Percentiles rank a stretch among this genome's conserved stretches.
Conservation (phyloP, 2,113 vertebrate species). For the Chloroceryle aenea region DNA sequence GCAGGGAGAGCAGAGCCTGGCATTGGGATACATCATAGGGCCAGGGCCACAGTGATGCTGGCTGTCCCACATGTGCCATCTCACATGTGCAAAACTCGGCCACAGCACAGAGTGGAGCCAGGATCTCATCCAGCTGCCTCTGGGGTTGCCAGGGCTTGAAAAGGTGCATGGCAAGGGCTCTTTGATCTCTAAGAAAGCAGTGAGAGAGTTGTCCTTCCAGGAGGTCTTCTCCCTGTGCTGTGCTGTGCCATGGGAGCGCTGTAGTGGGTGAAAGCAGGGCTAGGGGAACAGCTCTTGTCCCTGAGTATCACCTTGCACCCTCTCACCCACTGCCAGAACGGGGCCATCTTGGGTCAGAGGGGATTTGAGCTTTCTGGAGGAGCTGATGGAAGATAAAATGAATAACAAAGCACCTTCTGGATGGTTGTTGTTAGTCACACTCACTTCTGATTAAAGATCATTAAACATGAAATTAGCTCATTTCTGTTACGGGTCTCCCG, state of each 20-base stretch:
- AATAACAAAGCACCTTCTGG: conserved; percentile 74
- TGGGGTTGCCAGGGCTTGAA: not conserved
- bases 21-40: not conserved
- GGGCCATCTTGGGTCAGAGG: not conserved
- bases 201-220: not conserved
- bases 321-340: not conserved
- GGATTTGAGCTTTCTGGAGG: not conserved
- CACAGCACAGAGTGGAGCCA: accelerated
- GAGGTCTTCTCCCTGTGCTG: not conserved
- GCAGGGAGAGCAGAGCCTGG: not conserved
- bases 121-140: not conserved
- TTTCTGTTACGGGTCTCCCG: conserved; percentile 76
- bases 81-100: not conserved
- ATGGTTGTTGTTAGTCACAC: conserved; percentile 67
- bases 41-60: accelerated
- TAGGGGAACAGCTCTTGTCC: not conserved
- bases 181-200: not conserved
- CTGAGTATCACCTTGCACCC: not conserved
- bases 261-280: not conserved
- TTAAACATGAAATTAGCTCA: conserved; percentile 84
- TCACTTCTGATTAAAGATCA: conserved; percentile 82
- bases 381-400: conserved; percentile 3
- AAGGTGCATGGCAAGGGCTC: not conserved
- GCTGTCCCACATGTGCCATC: accelerated
- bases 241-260: not conserved